phyloP scores from a whole-genome alignment of 2,888 invertebrate genomes.

The Sinohyriopsis cumingii region DNA sequence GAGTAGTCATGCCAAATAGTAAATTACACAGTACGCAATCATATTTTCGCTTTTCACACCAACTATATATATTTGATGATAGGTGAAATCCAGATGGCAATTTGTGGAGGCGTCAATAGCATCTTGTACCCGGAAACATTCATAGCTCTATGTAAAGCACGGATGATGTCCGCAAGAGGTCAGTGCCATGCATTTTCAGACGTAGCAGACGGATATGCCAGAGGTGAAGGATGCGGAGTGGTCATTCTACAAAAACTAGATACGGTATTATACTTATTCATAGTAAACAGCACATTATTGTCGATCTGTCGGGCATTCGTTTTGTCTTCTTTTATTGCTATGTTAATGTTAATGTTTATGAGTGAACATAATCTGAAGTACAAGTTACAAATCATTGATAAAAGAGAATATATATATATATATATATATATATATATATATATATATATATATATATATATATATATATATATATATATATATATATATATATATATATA shows the following conservation, averaged over 20 bases:
- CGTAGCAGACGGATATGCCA: conserved; percentile 50
- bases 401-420: not conserved
- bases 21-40: no score
- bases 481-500: not conserved
- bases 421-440: not conserved
- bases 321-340: not conserved
- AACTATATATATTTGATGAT: not conserved
- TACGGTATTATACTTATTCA: conserved; percentile 19
- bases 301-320: not conserved
- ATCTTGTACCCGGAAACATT: conserved; percentile 44
- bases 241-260: conserved; percentile 42
- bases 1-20: no score
- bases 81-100: conserved; percentile 33
- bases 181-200: conserved; percentile 47
- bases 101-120: conserved; percentile 46
- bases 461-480: no score
- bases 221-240: conserved; percentile 54
- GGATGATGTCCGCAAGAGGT: conserved; percentile 51
- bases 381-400: no score
- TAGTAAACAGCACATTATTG: not conserved
- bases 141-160: conserved; percentile 37
- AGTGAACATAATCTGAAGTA: not conserved
- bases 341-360: not conserved
- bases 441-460: no score
- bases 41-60: not conserved